Conservation (phyloP, 2,113 vertebrate genomes). For the Proteles cristata region DNA sequence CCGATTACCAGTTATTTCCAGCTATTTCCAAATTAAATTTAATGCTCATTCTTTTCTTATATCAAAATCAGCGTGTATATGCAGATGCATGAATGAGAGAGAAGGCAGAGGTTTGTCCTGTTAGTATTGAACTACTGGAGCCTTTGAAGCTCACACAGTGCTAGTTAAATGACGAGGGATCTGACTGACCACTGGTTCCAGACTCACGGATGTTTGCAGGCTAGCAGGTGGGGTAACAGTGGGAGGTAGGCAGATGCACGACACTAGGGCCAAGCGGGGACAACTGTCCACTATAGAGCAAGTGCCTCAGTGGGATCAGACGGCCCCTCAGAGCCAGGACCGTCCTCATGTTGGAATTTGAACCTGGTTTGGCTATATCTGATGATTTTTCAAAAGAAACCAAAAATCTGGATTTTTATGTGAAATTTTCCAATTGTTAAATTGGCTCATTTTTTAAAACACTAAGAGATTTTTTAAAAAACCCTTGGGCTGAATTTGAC, state of each 20-base stretch:
- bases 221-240: background rate
- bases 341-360: background rate
- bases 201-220: background rate
- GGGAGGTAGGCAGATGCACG: background rate
- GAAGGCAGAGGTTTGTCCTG: background rate
- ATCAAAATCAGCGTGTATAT: background rate
- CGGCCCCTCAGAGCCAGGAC: background rate
- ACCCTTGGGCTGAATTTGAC: background rate
- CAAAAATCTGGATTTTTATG: background rate
- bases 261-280: background rate
- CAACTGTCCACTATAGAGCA: background rate
- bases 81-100: background rate
- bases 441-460: background rate
- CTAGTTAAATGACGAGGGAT: background rate
- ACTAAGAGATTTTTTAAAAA: background rate
- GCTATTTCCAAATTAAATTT: slow-evolving; percentile 30
- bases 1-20: background rate
- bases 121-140: background rate
- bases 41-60: background rate
- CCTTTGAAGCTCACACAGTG: background rate
- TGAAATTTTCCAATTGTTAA: background rate
- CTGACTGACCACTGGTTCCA: background rate
- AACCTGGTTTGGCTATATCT: background rate
- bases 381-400: background rate
- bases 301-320: fast-evolving